Conservation (phyloP, 1,140 invertebrate genomes). For the Pachypsylla venusta region DNA sequence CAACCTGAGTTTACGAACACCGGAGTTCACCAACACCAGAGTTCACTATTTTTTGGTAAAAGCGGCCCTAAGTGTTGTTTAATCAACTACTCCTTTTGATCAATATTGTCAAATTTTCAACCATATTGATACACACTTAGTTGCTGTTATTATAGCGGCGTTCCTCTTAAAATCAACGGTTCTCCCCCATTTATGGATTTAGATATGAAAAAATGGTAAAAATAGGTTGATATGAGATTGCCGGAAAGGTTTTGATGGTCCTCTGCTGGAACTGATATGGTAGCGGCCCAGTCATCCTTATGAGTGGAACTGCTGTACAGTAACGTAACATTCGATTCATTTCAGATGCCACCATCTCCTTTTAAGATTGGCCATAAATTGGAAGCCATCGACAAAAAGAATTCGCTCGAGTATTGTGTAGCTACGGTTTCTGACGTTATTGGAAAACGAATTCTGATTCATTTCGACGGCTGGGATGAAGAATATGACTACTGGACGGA, state of each 20-base stretch:
- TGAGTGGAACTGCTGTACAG: conserved; percentile 71
- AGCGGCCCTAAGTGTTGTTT: too few species aligned
- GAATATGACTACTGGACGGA: conserved; percentile 91
- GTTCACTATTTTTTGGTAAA: too few species aligned
- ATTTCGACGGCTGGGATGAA: conserved; percentile 91
- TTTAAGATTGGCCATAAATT: conserved; percentile 84
- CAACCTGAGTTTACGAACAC: too few species aligned
- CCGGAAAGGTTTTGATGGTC: too few species aligned
- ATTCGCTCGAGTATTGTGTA: conserved; percentile 66
- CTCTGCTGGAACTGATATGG: conserved; percentile 49
- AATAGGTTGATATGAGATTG: too few species aligned
- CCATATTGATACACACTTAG: too few species aligned
- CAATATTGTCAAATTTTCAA: too few species aligned
- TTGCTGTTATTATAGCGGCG: too few species aligned
- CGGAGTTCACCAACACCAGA: too few species aligned
- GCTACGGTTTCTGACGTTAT: conserved; percentile 72
- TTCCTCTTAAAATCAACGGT: conserved; percentile 73
- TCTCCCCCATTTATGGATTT: conserved; percentile 66
- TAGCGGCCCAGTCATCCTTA: conserved; percentile 59
- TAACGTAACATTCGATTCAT: conserved; percentile 69
- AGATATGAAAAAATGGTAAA: too few species aligned
- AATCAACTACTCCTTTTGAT: too few species aligned
- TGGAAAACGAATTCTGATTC: conserved; percentile 70
- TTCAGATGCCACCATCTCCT: conserved; percentile 71
- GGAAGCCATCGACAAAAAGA: conserved; percentile 86